Conservation (phyloP, 2,797 vertebrate species). For the Capromys pilorides region DNA sequence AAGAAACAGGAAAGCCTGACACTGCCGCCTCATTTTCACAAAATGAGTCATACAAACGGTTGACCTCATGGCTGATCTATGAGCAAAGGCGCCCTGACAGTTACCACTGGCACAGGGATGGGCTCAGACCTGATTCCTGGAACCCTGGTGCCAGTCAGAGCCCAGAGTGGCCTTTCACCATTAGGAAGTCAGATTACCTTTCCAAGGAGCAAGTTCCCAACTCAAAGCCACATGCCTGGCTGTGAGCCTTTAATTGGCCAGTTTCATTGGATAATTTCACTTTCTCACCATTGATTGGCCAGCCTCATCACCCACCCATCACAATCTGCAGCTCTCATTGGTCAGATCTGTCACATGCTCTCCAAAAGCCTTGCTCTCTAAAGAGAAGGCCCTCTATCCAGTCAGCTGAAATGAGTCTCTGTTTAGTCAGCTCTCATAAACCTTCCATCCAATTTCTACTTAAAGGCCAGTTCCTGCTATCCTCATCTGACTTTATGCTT, state of each 20-base stretch:
- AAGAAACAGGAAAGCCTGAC: slow-evolving; percentile 68
- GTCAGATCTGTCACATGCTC: not conserved
- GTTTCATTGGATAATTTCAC: not conserved
- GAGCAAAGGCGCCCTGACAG: slow-evolving; percentile 63
- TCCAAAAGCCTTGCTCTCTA: not conserved
- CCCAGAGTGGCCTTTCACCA: slow-evolving; percentile 48
- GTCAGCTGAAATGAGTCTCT: not conserved
- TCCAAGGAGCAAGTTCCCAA: slow-evolving; percentile 12
- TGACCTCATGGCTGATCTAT: slow-evolving; percentile 79
- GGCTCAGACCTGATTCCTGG: slow-evolving; percentile 67
- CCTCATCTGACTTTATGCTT: not conserved
- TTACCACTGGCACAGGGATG: slow-evolving; percentile 10
- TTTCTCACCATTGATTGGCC: slow-evolving; percentile 14
- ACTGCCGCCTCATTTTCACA: slow-evolving; percentile 65
- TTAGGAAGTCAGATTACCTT: slow-evolving; percentile 42
- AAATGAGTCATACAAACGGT: slow-evolving; percentile 76
- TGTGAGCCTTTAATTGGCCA: not conserved
- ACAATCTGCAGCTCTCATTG: not conserved
- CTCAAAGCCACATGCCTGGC: not conserved
- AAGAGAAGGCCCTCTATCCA: not conserved
- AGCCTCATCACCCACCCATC: not conserved
- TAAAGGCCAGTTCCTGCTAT: not conserved
- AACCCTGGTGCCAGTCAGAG: slow-evolving; percentile 75
- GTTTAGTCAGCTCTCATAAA: not conserved
- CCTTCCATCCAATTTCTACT: slow-evolving; percentile 34